Evolutionary conservation across 64 coral and sea anemone genomes (phyloP).

Genomic region (Stichodactyla helianthus): DNA sequence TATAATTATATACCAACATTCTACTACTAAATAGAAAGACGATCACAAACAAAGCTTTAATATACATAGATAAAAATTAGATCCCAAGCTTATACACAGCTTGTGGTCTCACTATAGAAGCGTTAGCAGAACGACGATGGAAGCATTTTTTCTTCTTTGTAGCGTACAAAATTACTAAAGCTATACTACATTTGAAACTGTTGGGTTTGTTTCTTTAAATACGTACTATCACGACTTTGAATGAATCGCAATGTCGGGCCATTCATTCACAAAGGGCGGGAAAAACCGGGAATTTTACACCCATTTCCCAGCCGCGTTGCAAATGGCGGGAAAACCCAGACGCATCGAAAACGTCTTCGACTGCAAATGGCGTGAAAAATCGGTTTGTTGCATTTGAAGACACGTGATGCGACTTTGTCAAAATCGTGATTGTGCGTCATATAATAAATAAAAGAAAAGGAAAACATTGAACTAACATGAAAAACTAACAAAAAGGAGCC

Average conservation of each 20-base stretch:
- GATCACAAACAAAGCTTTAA: constrained; percentile 12
- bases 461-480: neutral
- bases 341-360: neutral
- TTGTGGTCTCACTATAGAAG: constrained; percentile 2
- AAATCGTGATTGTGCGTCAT: neutral
- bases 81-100: neutral
- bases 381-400: neutral
- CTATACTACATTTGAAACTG: neutral
- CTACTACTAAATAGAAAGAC: constrained; percentile 4
- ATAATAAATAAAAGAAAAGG: neutral
- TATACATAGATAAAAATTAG: constrained; percentile 15
- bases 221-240: neutral
- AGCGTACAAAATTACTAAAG: neutral
- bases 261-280: neutral
- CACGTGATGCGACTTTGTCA: neutral
- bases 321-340: neutral
- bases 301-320: neutral
- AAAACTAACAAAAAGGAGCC: neutral
- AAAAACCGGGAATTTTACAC: neutral
- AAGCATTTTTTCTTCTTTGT: neutral
- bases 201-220: neutral
- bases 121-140: neutral
- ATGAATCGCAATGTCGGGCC: neutral
- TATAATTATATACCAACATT: constrained; percentile 8
- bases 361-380: neutral